These are phyloP conservation scores for Nibea coibor DNA, from an alignment of 2,113 vertebrate genomes.

Conservation along the genomic window DNA sequence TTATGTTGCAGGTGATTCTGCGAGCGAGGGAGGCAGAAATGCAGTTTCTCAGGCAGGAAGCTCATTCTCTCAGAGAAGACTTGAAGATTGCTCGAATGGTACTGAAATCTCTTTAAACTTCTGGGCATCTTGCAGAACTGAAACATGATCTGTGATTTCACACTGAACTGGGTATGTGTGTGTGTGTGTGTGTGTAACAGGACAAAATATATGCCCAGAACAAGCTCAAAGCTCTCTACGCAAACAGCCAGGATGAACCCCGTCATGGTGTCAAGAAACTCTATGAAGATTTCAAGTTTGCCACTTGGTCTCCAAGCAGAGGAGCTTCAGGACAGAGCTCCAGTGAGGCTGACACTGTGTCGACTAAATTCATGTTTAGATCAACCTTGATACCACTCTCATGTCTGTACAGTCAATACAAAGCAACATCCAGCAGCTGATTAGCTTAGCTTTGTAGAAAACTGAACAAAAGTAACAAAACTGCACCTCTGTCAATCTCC, in stretches of 20 bases:
- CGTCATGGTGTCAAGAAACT: constrained; percentile 85
- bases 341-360: constrained; percentile 70
- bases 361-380: not conserved
- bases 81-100: constrained; percentile 91
- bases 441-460: not conserved
- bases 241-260: constrained; percentile 84
- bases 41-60: constrained; percentile 94
- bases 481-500: not conserved
- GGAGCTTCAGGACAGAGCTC: constrained; percentile 55
- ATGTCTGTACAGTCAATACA: not conserved
- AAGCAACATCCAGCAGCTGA: not conserved
- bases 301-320: constrained; percentile 84
- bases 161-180: not conserved
- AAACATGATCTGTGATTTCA: not conserved
- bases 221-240: constrained; percentile 90
- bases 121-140: no score
- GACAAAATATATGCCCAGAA: constrained; percentile 91
- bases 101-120: constrained; percentile 5
- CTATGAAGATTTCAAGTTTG: constrained; percentile 86
- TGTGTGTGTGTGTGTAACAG: constrained; percentile 62
- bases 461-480: not conserved
- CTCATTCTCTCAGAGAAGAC: constrained; percentile 90
- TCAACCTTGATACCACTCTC: not conserved
- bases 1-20: constrained; percentile 86
- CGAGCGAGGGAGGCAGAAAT: constrained; percentile 93